These are phyloP conservation scores for Stenchaetothrips biformis DNA, from an alignment of 2,888 invertebrate species.

Conservation along the genomic window DNA sequence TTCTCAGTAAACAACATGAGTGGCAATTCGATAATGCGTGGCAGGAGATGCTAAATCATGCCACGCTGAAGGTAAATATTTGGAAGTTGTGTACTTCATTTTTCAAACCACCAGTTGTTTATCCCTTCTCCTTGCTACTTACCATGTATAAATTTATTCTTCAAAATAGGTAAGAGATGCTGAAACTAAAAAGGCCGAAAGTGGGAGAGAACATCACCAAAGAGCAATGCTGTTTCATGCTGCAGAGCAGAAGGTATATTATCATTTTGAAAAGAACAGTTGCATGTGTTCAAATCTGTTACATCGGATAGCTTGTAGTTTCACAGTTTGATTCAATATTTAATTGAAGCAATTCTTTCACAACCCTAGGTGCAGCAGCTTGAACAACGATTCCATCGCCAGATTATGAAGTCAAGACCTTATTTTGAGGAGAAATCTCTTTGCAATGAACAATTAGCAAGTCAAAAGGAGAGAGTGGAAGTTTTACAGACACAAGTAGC, in stretches of 20 bases:
- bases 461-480: constrained; percentile 79
- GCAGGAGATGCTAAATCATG: constrained; percentile 96
- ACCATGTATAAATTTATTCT: neutral
- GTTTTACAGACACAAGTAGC: constrained; percentile 73
- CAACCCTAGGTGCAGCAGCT: constrained; percentile 60
- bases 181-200: constrained; percentile 82
- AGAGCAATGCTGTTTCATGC: constrained; percentile 74
- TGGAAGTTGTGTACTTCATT: neutral
- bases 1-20: constrained; percentile 65
- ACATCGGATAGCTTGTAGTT: constrained; percentile 10
- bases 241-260: constrained; percentile 67
- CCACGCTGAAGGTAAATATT: constrained; percentile 72
- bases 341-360: neutral
- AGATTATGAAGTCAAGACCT: constrained; percentile 78
- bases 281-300: constrained; percentile 27
- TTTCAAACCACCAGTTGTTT: constrained; percentile 42
- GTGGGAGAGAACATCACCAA: constrained; percentile 80
- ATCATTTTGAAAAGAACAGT: too few species aligned
- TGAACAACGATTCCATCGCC: constrained; percentile 75
- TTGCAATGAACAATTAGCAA: constrained; percentile 77
- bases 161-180: constrained; percentile 77
- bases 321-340: neutral
- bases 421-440: constrained; percentile 88
- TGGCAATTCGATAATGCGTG: constrained; percentile 93
- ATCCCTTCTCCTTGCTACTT: neutral